A percentile compares a stretch with the other conserved stretches of the same genome.
phyloP scores from a whole-genome alignment of 2,888 invertebrate genomes.

The Agrochola litura region DNA sequence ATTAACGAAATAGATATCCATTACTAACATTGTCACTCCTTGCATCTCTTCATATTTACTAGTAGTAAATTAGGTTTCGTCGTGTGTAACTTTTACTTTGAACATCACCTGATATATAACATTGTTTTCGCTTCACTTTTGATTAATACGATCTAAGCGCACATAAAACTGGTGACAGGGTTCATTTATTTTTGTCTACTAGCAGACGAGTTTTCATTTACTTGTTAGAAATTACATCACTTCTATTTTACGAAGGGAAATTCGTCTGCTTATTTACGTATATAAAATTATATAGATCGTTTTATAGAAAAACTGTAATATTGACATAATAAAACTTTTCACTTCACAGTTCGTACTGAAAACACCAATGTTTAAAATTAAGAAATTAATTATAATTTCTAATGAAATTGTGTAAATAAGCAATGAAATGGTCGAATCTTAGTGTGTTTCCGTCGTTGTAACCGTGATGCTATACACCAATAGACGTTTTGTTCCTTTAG shows the following conservation, averaged over 20 bases:
- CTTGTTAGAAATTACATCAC: conserved; percentile 73
- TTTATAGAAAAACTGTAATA: conserved; percentile 73
- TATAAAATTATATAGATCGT: conserved; percentile 76
- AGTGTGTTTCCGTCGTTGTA: conserved; percentile 52
- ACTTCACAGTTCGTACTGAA: conserved; percentile 69
- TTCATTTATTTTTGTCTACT: conserved; percentile 86
- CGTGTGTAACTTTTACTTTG: conserved; percentile 44
- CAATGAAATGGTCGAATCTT: conserved; percentile 58
- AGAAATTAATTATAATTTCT: conserved; percentile 59
- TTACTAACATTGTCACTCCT: conserved; percentile 71
- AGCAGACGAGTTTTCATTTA: conserved; percentile 81
- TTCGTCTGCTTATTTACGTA: conserved; percentile 80
- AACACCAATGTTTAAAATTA: conserved; percentile 71
- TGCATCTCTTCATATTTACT: conserved; percentile 68
- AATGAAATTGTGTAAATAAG: conserved; percentile 65
- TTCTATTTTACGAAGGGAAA: conserved; percentile 81
- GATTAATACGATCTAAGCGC: conserved; percentile 82
- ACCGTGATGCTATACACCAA: conserved; percentile 60
- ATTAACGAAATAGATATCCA: conserved; percentile 79
- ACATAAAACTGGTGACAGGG: conserved; percentile 89
- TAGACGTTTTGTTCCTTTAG: conserved; percentile 61
- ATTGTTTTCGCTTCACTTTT: conserved; percentile 67
- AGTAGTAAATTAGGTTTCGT: conserved; percentile 57
- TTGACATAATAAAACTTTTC: conserved; percentile 65
- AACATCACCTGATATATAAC: conserved; percentile 57